A percentile compares a stretch with the other conserved stretches of the same genome.
These are phyloP conservation scores for Pteria penguin DNA, from an alignment of 2,888 invertebrate genomes.

Conservation along the genomic window DNA sequence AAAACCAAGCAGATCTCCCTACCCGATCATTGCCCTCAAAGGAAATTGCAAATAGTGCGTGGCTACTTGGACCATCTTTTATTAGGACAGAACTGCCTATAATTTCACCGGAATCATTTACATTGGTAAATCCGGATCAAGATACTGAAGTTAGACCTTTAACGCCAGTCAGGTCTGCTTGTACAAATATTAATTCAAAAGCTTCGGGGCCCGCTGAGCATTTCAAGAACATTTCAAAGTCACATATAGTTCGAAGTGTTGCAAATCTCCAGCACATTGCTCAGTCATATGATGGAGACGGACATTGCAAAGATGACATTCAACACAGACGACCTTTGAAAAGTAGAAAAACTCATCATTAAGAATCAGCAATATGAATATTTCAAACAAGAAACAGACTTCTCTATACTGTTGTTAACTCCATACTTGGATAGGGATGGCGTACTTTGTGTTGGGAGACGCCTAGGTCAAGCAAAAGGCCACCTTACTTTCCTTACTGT, in stretches of 20 bases:
- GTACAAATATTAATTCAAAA: background rate
- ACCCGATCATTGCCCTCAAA: background rate
- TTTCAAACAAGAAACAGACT: background rate
- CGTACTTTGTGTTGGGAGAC: constrained; percentile 1
- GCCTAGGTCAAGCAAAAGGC: background rate
- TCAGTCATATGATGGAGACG: background rate
- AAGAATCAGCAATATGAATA: background rate
- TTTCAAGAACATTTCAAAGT: background rate
- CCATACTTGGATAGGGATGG: background rate
- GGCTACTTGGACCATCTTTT: constrained; percentile 6
- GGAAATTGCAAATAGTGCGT: background rate
- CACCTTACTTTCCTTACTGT: constrained; percentile 4
- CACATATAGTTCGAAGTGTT: background rate
- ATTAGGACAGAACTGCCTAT: background rate
- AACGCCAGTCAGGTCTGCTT: no score
- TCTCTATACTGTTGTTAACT: background rate
- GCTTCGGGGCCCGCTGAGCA: background rate
- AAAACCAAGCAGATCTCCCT: background rate
- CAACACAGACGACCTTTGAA: background rate
- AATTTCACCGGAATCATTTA: background rate
- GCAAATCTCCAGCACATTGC: background rate
- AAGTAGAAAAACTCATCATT: background rate
- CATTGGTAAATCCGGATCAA: background rate
- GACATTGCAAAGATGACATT: background rate
- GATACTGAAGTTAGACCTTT: constrained; percentile 12